Base-by-base conservation (phyloP, 1,140 invertebrate genomes). In the Drosophila cardini region DNA sequence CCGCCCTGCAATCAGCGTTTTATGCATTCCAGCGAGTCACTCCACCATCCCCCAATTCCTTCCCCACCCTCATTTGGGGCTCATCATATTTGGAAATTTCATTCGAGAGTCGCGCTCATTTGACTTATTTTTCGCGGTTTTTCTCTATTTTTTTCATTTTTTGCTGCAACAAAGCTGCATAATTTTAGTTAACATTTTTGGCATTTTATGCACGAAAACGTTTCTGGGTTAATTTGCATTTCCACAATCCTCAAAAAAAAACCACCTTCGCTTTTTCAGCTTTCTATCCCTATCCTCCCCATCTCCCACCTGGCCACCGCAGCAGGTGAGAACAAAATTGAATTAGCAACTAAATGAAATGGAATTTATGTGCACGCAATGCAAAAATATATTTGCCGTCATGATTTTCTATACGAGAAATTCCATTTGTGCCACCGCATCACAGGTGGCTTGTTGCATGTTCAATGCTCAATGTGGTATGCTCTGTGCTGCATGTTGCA, bases 151-250 rank as follows among this genome's bases (percentile, higher is more conserved):
- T 40, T 40, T 40, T 3, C 30, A 32, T 40, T 40, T 8, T 32
- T 50, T n/a, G 48, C 36, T 15, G n/a, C 60, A 62, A 62, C 60
- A 63, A 85, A 78, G 67, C 65, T 75, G 82, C 82, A 85, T 85
- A 78, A 85, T 87, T 85, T 82, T 78, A 78, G 82, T 75, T 82
- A 76, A 81, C 63, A 81, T 82, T 85, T 76, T 82, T 61, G 75
- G 78, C 75, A 87, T 85, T 87, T 85, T 68, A 87, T 85, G 82
- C 82, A 82, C 78, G 82, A 87, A 57, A 82, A 75, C 58, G 82
- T 85, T 85, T 85, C 72, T 78, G 75, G 82, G 83, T 85, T 87
- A 85, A 85, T 85, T 85, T 85, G 81, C 81, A 74, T 69, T 60
- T 65, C 26, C 50, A 38, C 21, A 15, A 18, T 36, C 32, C 45